A percentile compares a stretch with the other conserved stretches of the same genome.
Evolutionary conservation across 2,113 vertebrate species (phyloP).

Genomic region (Podarcis raffonei): DNA sequence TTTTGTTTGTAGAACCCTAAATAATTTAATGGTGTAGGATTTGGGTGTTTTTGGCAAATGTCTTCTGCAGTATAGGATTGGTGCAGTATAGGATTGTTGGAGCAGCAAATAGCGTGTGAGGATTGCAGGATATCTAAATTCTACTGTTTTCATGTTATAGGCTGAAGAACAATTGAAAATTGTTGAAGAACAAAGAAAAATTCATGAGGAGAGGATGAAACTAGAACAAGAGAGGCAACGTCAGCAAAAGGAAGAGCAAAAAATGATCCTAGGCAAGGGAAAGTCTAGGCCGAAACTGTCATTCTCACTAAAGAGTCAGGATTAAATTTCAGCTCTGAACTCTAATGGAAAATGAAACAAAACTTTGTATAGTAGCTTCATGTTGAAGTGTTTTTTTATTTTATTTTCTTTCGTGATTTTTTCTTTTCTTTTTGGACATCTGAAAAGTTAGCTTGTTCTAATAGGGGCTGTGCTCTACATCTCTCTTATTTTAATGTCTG

Average conservation of each 20-base stretch:
- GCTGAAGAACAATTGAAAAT: slow-evolving; percentile 99
- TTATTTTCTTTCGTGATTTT: slow-evolving; percentile 41
- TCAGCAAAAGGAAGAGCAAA: slow-evolving; percentile 99
- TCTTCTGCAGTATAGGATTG: not conserved
- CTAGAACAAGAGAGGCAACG: slow-evolving; percentile 98
- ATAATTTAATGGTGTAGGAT: not conserved
- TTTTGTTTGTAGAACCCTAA: not conserved
- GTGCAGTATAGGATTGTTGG: too few species aligned
- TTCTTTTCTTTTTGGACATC: slow-evolving; percentile 72
- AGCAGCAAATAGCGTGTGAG: not conserved
- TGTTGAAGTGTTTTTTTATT: slow-evolving; percentile 87
- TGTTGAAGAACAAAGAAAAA: slow-evolving; percentile 99
- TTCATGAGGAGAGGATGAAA: slow-evolving; percentile 99
- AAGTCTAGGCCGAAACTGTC: slow-evolving; percentile 99
- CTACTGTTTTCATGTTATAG: slow-evolving; percentile 73
- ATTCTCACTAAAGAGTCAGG: slow-evolving; percentile 94
- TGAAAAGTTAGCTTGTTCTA: slow-evolving; percentile 84
- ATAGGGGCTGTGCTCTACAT: slow-evolving; percentile 86
- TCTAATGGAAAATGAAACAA: slow-evolving; percentile 70
- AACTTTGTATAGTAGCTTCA: slow-evolving; percentile 91
- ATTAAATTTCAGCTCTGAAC: slow-evolving; percentile 85
- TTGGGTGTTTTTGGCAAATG: not conserved
- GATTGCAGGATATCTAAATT: slow-evolving; percentile 29
- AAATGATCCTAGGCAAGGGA: slow-evolving; percentile 98
- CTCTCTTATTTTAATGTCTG: slow-evolving; percentile 63